phyloP scores from a whole-genome alignment of 2,113 vertebrate species.

The Tautogolabrus adspersus region DNA sequence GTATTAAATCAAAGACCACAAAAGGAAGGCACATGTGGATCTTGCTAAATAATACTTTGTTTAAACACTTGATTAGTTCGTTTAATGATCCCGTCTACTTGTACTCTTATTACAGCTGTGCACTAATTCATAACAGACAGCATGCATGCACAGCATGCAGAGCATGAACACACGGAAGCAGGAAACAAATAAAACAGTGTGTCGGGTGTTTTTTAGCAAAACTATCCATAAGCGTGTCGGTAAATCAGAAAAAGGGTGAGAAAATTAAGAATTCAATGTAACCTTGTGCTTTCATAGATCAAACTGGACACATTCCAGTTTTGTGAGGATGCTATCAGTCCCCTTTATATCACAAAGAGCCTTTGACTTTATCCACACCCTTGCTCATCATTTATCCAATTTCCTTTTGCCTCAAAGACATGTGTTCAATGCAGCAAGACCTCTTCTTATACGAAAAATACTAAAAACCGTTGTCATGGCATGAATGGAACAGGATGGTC shows the following conservation, averaged over 20 bases:
- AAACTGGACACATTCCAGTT: slow-evolving; percentile 35
- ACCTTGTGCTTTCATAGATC: slow-evolving; percentile 46
- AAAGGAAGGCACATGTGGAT: neutral
- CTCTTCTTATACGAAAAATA: slow-evolving; percentile 27
- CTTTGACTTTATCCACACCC: slow-evolving; percentile 13
- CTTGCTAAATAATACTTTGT: neutral
- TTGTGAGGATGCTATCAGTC: slow-evolving; percentile 26
- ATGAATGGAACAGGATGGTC: neutral
- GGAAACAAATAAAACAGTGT: too few species aligned
- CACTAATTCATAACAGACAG: too few species aligned
- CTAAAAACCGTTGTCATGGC: neutral
- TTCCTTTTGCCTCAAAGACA: slow-evolving; percentile 28
- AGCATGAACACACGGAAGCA: too few species aligned
- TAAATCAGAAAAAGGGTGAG: slow-evolving; percentile 18
- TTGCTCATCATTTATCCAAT: slow-evolving; percentile 32
- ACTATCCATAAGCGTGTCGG: slow-evolving; percentile 28
- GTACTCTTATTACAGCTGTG: neutral
- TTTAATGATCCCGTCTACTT: neutral
- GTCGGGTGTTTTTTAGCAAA: too few species aligned
- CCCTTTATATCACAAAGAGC: slow-evolving; percentile 32
- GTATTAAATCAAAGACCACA: neutral
- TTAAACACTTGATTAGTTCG: neutral
- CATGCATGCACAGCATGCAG: too few species aligned
- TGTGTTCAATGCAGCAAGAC: slow-evolving; percentile 30
- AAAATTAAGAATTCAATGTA: neutral